Evolutionary conservation across 2,113 vertebrate genomes (phyloP), one percentile per base, ranked within the genome.

Genomic region (Vidua chalybeata): DNA sequence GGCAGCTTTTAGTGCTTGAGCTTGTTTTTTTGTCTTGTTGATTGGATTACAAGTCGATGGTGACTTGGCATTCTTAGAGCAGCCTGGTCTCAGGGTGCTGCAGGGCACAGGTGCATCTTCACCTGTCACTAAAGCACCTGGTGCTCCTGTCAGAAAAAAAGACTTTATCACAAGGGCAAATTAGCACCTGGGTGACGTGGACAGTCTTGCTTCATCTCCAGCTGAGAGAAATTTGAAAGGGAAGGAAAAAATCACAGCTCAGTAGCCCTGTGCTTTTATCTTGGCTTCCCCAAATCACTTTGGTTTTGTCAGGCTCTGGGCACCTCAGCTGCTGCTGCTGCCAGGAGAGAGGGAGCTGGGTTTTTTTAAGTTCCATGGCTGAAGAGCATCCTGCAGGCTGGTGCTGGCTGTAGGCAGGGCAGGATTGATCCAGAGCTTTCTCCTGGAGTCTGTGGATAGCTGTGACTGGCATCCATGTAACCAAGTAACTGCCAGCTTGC

Each of bases 381-480:
- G 55, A 45, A 58, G 63, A 73, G 30, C 27, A 16, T 52, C 35
- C 39, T 84, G 33, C 54, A 67, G 84, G 2, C 51, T 14, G 49
- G 10, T 39, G 55, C 69, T 74, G 61, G 66, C 67, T 88, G 33
- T 7, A 4, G 62, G 43, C 55, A 48, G 55, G 30, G 73, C 89
- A 67, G 64, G 63, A 43, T 46, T 0, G 0, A 84, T 43, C 23
- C 87, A 31, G 5, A 43, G 77, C 66, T 82, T 73, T 62, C 56
- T 91, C 28, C 51, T 39, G 76, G 23, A 35, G 8, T 5, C 46
- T 2, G 1, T 26, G 66, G 48, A 23, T 45, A 41, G 37, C 48
- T 3, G 6, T 18, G 30, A 55, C 28, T 1, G 10, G 13, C 71
- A 49, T 23, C 52, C 0, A 0, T 37, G 27, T 41, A 23, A 41